Evolutionary conservation across 2,113 vertebrate genomes (phyloP).

Genomic region (Actenoides hombroni): DNA sequence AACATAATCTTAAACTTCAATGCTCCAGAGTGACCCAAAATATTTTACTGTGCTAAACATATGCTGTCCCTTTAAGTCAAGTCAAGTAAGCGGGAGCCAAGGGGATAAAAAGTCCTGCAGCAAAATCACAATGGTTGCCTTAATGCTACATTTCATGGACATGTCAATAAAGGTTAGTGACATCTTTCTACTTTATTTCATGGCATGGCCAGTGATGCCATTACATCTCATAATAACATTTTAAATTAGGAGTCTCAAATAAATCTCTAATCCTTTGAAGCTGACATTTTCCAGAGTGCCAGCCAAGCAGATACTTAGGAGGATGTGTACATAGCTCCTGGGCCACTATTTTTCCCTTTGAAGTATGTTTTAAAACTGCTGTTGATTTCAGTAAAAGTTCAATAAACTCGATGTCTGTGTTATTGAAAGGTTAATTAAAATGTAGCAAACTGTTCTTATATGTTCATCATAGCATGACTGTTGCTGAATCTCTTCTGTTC

Average conservation of each 20-base stretch:
- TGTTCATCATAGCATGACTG: neutral
- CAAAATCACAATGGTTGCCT: neutral
- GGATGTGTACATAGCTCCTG: neutral
- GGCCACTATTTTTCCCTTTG: neutral
- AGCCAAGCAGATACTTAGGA: neutral
- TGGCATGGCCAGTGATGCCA: neutral
- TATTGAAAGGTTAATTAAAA: constrained; percentile 24
- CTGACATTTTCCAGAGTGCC: constrained; percentile 23
- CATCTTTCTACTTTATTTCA: constrained; percentile 59
- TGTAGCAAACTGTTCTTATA: neutral
- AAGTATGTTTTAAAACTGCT: neutral
- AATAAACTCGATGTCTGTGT: neutral
- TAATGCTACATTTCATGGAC: constrained; percentile 44
- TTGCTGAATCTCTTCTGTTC: neutral
- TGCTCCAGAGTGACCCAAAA: neutral
- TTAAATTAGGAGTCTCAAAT: constrained; percentile 45
- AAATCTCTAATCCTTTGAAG: constrained; percentile 39
- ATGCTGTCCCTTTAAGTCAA: constrained; percentile 30
- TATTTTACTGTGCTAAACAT: neutral
- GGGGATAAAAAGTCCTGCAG: neutral
- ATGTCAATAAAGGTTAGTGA: constrained; percentile 56
- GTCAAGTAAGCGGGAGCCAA: neutral
- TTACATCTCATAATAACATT: neutral
- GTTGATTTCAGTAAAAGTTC: neutral
- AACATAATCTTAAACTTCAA: neutral